Evolutionary conservation across 2,113 vertebrate species (phyloP).

Genomic region (Peucedramus taeniatus): DNA sequence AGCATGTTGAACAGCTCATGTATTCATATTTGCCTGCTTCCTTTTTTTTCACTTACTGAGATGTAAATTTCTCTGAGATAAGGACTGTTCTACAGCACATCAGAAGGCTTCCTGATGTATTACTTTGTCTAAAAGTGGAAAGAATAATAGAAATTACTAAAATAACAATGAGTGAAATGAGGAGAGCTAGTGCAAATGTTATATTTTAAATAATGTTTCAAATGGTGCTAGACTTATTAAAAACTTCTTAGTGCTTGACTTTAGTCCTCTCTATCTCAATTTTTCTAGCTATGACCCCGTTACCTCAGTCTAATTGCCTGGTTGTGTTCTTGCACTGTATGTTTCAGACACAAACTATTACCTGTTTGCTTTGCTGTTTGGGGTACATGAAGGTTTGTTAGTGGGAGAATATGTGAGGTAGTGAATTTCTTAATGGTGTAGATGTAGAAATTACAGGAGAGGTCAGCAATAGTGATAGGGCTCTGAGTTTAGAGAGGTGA

Average conservation of each 20-base stretch:
- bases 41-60: background rate
- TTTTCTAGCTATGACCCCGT: background rate
- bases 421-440: background rate
- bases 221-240: background rate
- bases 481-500: background rate
- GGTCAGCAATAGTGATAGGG: background rate
- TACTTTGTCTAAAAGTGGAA: background rate
- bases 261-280: fast-evolving
- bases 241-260: background rate
- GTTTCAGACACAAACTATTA: background rate
- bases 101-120: background rate
- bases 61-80: background rate
- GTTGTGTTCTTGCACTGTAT: background rate
- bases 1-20: background rate
- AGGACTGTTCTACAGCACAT: background rate
- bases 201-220: background rate
- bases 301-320: background rate
- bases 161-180: background rate
- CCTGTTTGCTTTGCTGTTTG: background rate
- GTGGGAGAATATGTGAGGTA: background rate
- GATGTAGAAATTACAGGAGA: background rate
- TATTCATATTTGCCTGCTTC: background rate
- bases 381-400: background rate
- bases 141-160: background rate
- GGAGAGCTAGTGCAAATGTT: background rate